phyloP scores from a whole-genome alignment of 1,140 invertebrate genomes.

The Drosophila sucinea region DNA sequence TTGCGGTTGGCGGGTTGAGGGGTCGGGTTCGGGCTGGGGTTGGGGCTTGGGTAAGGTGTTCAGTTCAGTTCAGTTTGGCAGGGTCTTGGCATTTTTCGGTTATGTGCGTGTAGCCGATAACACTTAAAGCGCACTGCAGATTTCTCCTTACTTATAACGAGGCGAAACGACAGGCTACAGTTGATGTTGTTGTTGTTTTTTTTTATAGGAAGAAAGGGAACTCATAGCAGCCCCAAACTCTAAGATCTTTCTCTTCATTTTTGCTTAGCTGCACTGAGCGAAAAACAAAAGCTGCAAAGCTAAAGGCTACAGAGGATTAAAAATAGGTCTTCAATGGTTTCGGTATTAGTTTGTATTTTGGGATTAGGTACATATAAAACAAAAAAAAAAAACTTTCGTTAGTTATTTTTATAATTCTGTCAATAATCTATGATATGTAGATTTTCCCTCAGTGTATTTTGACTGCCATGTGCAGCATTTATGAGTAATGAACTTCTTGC shows the following conservation, averaged over 20 bases:
- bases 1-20: slow-evolving; percentile 39
- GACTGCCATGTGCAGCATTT: slow-evolving; percentile 75
- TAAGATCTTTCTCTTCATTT: slow-evolving; percentile 23
- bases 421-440: neutral
- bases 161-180: slow-evolving; percentile 37
- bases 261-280: slow-evolving; percentile 3
- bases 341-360: too few relatives aligned
- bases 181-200: slow-evolving; percentile 47
- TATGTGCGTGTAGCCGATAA: slow-evolving; percentile 75
- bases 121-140: slow-evolving; percentile 80
- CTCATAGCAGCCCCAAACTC: neutral
- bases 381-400: too few relatives aligned
- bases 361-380: too few relatives aligned
- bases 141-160: slow-evolving; percentile 78
- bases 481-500: slow-evolving; percentile 80
- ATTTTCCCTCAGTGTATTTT: slow-evolving; percentile 10
- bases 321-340: too few relatives aligned
- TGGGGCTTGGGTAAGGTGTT: neutral
- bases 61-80: neutral
- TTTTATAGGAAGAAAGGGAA: slow-evolving; percentile 15
- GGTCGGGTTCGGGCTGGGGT: neutral
- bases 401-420: too few relatives aligned
- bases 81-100: slow-evolving; percentile 41
- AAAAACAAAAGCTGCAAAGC: neutral
- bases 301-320: neutral